These are phyloP conservation scores for Clarias fuscus DNA, from an alignment of 2,797 vertebrate species.

Conservation along the genomic window DNA sequence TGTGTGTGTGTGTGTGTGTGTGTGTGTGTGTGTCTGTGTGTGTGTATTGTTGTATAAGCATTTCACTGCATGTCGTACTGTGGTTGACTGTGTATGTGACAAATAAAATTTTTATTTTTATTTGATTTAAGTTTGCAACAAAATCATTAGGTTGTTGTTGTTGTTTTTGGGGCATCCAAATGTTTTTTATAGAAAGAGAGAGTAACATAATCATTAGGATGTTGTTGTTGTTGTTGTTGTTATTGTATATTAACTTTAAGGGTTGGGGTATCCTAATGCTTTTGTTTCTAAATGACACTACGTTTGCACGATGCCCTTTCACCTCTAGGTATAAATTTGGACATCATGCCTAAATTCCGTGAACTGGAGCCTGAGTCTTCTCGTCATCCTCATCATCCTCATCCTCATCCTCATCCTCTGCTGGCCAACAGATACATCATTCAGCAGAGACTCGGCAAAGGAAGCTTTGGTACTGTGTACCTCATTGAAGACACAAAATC, in stretches of 20 bases:
- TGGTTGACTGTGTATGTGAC: no score
- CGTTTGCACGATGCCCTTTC: not conserved
- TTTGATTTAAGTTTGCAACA: no score
- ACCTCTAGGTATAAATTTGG: not conserved
- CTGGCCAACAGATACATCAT: constrained; percentile 76
- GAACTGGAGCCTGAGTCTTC: constrained; percentile 26
- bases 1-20: no score
- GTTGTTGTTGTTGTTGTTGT: no score
- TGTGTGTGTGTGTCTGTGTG: no score
- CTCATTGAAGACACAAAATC: constrained; percentile 79
- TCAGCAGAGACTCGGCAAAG: constrained; percentile 75
- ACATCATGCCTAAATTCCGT: constrained; percentile 48
- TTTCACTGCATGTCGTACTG: no score
- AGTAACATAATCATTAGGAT: no score
- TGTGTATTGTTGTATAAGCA: no score
- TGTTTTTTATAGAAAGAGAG: no score
- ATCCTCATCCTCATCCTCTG: constrained; percentile 46
- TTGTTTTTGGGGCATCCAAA: no score
- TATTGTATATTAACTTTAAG: not conserved
- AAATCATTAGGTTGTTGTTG: no score
- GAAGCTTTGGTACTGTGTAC: constrained; percentile 81
- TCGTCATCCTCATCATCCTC: not conserved
- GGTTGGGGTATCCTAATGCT: not conserved
- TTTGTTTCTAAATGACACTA: not conserved
- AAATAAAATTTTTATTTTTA: no score